Evolutionary conservation across 2,797 vertebrate genomes (phyloP).

Genomic region (Gymnocypris eckloni): DNA sequence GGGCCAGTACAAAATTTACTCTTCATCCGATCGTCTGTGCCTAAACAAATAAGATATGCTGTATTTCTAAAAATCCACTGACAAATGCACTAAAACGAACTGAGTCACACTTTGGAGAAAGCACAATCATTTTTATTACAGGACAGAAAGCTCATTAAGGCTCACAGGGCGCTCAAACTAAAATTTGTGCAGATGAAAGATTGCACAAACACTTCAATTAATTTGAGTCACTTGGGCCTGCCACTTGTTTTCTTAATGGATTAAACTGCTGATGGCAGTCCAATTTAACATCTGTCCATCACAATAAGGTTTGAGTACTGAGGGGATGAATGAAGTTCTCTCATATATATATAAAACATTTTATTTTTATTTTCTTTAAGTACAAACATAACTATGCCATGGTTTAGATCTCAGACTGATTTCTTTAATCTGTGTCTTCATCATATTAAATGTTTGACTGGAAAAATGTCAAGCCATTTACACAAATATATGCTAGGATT

Average conservation of each 20-base stretch:
- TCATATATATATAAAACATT: neutral
- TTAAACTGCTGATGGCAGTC: constrained; percentile 12
- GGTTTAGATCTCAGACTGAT: neutral
- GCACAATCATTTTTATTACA: neutral
- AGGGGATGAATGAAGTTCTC: neutral
- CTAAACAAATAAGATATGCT: neutral
- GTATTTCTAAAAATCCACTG: neutral
- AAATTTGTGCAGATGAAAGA: neutral
- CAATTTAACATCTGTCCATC: constrained; percentile 3
- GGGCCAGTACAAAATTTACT: neutral
- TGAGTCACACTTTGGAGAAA: neutral
- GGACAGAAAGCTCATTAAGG: neutral
- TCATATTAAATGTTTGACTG: neutral
- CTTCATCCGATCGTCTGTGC: neutral
- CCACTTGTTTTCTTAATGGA: neutral
- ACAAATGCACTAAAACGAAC: neutral
- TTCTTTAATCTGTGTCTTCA: neutral
- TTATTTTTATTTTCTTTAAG: no score
- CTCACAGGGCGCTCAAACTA: neutral
- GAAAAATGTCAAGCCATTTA: neutral
- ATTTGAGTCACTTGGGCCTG: neutral
- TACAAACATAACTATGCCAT: neutral
- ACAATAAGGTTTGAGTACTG: neutral
- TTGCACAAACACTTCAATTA: neutral
- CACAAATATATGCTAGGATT: neutral